Base-by-base conservation (phyloP, 1,140 invertebrate genomes). In the Drosophila guanche region DNA sequence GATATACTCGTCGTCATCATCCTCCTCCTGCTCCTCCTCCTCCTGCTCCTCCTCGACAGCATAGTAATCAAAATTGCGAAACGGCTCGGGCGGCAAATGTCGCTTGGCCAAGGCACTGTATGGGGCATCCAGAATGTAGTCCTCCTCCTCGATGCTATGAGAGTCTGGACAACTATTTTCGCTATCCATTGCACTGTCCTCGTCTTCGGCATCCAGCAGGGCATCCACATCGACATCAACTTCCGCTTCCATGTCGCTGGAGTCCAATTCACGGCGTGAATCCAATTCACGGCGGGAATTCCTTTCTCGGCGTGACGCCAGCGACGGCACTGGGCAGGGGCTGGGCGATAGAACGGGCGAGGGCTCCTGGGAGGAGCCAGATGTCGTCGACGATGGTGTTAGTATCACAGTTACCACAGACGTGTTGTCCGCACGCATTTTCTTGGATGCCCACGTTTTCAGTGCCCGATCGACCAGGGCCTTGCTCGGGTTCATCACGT, bases 351-450 rank as follows among this genome's bases (percentile, higher is more conserved):
- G 10, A 5, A 22, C 27, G 63, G 16, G 29, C 2, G 27, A 37
- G 29, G 27, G 3, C 4, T 20, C 22, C 4, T 54, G 61, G 1
- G 23, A 27, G 14, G 14, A 20, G 43, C 10, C 10, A 8, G 43
- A 6, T 27, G 41, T 37, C 27, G 96, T 95, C n/a, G 96, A 95
- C 4, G 97, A 96, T 59, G 97, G 97, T 92, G 99, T 97, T 51
- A 99, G 93, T 94, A 98, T 96, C 20, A 99, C 93, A 37, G 97
- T 98, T 5, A 99, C 96, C 45, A 97, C 97, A 55, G 96, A 98
- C 3, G 97, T 98, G 91, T 99, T 99, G 92, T 99, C 98, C 7
- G 98, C 97, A 33, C 97, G 93, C 93, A 98, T 94, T 84, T 96
- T 94, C 5, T 95, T 96, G 33, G 92, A 93, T 12, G 94, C 94